Evolutionary conservation across 2,888 invertebrate genomes (phyloP), one percentile per base, ranked within the genome.

Genomic region (Athetis lepigone): DNA sequence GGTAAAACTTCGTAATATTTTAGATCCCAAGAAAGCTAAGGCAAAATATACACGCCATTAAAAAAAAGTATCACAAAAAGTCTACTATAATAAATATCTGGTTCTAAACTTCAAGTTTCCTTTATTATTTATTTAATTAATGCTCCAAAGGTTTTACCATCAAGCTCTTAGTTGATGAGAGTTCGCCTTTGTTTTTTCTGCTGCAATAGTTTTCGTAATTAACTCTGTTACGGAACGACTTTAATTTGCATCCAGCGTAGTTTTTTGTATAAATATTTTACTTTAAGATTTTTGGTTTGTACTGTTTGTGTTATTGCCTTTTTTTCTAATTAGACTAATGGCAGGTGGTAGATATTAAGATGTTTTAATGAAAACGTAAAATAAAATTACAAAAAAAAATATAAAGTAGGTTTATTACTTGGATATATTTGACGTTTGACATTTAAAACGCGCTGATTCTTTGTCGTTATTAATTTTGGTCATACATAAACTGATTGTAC

Each of bases 121-220:
- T 40, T 40, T 29, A 71, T 65, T 65, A 54, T 70, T 66, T 61
- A 49, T 56, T 60, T 66, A 75, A 75, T 74, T 49, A 75, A 58
- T 58, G 49, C 33, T 39, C 19, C 19, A 23, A 60, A 46, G 40
- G 42, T 68, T 64, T 59, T 23, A 45, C 19, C 43, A 57, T 45
- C 40, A 45, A 54, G 82, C 81, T 84, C 71, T 85, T 80, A 85
- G 79, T 74, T 75, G 82, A 85, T 82, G 78, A 79, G 70, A 57
- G 69, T 52, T 57, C 13, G 36, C 19, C 37, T 67, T 60, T 64
- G 60, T 75, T 71, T 51, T 70, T 57, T 73, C 67, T 57, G 36
- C 56, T 56, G 58, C 50, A 63, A 68, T 72, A 77, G 75, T 73
- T 74, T 63, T 65, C 59, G 70, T 67, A 68, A 67, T 76, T 73